These are phyloP conservation scores for Scrobipalpa atriplicella DNA, from an alignment of 2,888 invertebrate genomes.

Conservation along the genomic window DNA sequence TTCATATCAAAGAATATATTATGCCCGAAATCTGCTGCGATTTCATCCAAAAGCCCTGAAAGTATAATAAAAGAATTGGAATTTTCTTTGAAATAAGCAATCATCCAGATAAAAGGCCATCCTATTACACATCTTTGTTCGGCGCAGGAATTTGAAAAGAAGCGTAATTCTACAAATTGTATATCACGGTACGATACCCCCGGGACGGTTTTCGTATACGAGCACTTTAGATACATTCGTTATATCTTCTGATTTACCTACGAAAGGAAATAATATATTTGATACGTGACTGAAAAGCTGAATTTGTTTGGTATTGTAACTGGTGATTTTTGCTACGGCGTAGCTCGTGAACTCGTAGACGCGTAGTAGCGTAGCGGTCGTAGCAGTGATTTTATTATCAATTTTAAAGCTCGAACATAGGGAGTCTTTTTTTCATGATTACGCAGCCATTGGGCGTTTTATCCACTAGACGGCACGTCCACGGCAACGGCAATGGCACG, in stretches of 20 bases:
- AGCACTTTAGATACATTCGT: constrained; percentile 5
- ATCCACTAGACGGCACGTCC: no score
- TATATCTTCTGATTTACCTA: neutral
- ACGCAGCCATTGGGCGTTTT: no score
- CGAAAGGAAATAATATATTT: neutral
- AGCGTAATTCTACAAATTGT: constrained; percentile 63
- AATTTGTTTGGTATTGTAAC: neutral
- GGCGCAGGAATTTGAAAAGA: constrained; percentile 53
- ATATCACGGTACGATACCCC: constrained; percentile 50
- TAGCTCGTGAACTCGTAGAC: neutral
- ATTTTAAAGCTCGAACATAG: no score
- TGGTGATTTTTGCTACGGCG: constrained; percentile 4
- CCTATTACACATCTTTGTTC: constrained; percentile 48
- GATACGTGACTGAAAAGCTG: constrained; percentile 3
- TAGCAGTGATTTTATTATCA: no score
- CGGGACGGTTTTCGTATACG: constrained; percentile 50
- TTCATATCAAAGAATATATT: constrained; percentile 26
- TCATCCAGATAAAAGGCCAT: constrained; percentile 48
- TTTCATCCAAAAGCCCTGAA: constrained; percentile 22
- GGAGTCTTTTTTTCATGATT: no score
- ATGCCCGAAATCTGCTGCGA: constrained; percentile 19
- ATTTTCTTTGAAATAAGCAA: constrained; percentile 43
- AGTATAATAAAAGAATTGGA: constrained; percentile 30
- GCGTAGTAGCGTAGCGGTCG: neutral
- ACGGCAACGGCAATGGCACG: no score